These are phyloP conservation scores for Varecia variegata DNA, from an alignment of 2,797 vertebrate genomes.

Conservation along the genomic window DNA sequence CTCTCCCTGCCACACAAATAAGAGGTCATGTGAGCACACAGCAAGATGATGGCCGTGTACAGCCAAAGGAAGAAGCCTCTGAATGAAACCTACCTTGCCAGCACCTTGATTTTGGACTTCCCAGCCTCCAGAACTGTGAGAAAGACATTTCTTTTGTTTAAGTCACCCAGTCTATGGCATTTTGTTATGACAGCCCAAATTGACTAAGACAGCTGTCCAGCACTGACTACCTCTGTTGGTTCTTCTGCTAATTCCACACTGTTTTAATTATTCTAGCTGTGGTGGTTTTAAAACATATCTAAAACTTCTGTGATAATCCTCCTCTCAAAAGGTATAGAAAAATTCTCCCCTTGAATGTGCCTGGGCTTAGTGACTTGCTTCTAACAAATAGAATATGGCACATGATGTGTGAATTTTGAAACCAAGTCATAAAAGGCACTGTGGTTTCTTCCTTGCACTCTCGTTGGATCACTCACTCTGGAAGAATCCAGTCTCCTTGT, in stretches of 20 bases:
- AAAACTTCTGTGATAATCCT: not conserved
- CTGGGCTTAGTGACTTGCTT: not conserved
- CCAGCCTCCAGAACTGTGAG: too few species aligned
- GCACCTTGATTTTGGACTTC: too few species aligned
- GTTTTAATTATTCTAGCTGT: not conserved
- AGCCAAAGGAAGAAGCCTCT: not conserved
- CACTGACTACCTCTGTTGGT: not conserved
- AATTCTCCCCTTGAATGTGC: not conserved
- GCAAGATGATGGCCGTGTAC: rapidly evolving
- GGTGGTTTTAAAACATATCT: not conserved
- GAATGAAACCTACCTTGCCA: not conserved
- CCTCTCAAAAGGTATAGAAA: not conserved
- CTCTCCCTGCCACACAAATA: not conserved
- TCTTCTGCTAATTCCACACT: not conserved
- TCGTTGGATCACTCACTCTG: not conserved
- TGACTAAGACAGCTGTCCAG: too few species aligned
- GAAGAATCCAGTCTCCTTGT: too few species aligned
- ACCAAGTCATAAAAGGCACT: not conserved
- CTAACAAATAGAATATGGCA: not conserved
- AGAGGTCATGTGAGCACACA: not conserved
- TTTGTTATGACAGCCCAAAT: too few species aligned
- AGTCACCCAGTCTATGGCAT: too few species aligned
- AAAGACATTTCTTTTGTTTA: too few species aligned
- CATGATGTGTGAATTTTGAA: not conserved
- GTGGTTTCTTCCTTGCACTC: not conserved